Percentiles rank a stretch among this genome's conserved stretches.
These are phyloP conservation scores for Eupithecia inturbata DNA, from an alignment of 2,888 invertebrate genomes.

Conservation along the genomic window DNA sequence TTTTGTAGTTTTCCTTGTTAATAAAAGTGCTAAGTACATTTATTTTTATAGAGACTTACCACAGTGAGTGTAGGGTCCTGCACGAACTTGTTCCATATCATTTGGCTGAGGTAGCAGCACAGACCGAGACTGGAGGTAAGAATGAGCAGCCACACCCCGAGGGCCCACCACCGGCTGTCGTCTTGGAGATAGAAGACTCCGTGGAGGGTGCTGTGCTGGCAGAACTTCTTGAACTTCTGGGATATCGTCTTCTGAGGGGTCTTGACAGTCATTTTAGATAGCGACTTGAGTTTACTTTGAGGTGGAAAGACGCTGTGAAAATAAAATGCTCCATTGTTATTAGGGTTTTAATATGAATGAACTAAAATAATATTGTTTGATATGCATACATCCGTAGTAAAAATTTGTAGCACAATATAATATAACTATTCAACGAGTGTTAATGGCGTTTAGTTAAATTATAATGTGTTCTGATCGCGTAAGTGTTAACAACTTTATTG, in stretches of 20 bases:
- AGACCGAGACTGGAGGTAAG: slow-evolving; percentile 56
- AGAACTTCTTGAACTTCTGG: slow-evolving; percentile 55
- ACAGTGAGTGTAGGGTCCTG: slow-evolving; percentile 73
- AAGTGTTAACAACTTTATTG: no score
- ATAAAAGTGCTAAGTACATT: no score
- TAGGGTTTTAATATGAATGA: background rate
- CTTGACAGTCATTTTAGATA: slow-evolving; percentile 13
- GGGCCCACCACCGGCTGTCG: slow-evolving; percentile 48
- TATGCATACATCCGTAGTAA: no score
- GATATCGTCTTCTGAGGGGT: slow-evolving; percentile 38
- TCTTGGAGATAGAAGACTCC: slow-evolving; percentile 66
- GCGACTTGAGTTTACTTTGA: background rate
- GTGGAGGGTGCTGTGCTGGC: slow-evolving; percentile 65
- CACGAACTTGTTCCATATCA: slow-evolving; percentile 72
- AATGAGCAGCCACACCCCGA: slow-evolving; percentile 58
- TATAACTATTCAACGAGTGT: no score
- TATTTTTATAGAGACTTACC: no score
- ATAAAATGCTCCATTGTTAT: background rate
- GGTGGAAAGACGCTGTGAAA: background rate
- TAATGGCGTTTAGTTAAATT: no score
- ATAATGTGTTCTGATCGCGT: no score
- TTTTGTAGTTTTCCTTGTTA: no score
- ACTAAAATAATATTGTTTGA: no score
- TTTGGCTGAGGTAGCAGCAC: slow-evolving; percentile 65
- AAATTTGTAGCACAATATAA: no score